These are phyloP conservation scores for Otolemur garnettii DNA, from an alignment of 2,113 vertebrate species.

Conservation along the genomic window DNA sequence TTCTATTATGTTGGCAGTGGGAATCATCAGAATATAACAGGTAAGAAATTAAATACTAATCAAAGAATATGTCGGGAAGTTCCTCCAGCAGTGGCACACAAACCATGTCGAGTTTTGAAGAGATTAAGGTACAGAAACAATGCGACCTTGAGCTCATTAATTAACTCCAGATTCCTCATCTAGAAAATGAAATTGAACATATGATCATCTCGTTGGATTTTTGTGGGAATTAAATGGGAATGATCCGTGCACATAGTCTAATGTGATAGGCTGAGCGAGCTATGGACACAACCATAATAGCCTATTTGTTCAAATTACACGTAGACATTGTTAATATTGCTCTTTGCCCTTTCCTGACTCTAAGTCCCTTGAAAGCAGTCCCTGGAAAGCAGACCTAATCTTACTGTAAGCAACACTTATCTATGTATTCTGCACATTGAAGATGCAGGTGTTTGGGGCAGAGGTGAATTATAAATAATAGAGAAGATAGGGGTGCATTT, in stretches of 20 bases:
- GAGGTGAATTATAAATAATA: not conserved
- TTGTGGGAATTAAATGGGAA: not conserved
- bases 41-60: not conserved
- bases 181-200: not conserved
- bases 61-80: not conserved
- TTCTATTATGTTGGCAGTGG: not conserved
- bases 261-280: not conserved
- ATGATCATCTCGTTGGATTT: not conserved
- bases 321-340: not conserved
- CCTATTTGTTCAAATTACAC: conserved; percentile 4
- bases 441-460: not conserved
- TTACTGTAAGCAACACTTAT: not conserved
- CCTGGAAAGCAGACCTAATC: not conserved
- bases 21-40: not conserved
- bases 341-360: not conserved
- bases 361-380: not conserved
- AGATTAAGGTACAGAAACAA: not conserved
- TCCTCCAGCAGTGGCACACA: not conserved
- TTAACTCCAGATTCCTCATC: not conserved
- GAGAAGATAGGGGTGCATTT: not conserved
- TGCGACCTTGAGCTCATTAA: not conserved
- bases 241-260: not conserved
- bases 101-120: not conserved
- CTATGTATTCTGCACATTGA: not conserved
- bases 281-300: not conserved